A percentile compares a stretch with the other conserved stretches of the same genome.
phyloP scores from a whole-genome alignment of 1,140 invertebrate genomes.

The Drosophila biarmipes region DNA sequence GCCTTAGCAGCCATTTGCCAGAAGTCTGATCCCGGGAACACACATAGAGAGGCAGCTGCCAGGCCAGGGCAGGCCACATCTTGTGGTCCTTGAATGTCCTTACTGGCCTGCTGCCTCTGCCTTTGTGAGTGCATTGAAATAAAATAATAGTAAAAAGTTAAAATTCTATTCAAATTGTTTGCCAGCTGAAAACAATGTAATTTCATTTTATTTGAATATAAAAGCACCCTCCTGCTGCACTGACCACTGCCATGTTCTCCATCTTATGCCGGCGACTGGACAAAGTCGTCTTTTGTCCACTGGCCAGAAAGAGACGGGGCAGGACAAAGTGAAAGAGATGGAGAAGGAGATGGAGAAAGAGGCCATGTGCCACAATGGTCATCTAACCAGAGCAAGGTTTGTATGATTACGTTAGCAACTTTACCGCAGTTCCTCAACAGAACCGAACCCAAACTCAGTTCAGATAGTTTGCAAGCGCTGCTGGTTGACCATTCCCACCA shows the following conservation, averaged over 20 bases:
- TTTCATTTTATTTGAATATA: slow-evolving; percentile 84
- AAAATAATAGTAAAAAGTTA: slow-evolving; percentile 84
- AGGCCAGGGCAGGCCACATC: slow-evolving; percentile 30
- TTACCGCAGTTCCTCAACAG: slow-evolving; percentile 80
- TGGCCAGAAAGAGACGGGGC: slow-evolving; percentile 24
- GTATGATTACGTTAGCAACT: slow-evolving; percentile 81
- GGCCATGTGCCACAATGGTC: slow-evolving; percentile 34
- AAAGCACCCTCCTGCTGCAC: slow-evolving; percentile 60
- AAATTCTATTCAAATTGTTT: slow-evolving; percentile 84
- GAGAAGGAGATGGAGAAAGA: slow-evolving; percentile 17
- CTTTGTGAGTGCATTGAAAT: slow-evolving; percentile 79
- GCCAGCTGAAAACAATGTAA: slow-evolving; percentile 84
- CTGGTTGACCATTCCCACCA: slow-evolving; percentile 23
- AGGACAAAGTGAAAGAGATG: slow-evolving; percentile 64
- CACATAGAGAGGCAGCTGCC: slow-evolving; percentile 47
- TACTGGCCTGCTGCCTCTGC: slow-evolving; percentile 46
- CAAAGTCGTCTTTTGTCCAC: not conserved
- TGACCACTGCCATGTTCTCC: slow-evolving; percentile 54
- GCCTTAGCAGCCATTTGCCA: slow-evolving; percentile 57
- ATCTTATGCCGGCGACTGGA: slow-evolving; percentile 60
- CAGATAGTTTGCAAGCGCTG: slow-evolving; percentile 76
- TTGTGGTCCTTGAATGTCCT: slow-evolving; percentile 53
- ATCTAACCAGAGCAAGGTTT: slow-evolving; percentile 71
- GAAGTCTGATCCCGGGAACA: slow-evolving; percentile 6
- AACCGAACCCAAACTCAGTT: slow-evolving; percentile 69